Evolutionary conservation across 1,140 invertebrate species (phyloP).

Genomic region (Drosophila erecta): DNA sequence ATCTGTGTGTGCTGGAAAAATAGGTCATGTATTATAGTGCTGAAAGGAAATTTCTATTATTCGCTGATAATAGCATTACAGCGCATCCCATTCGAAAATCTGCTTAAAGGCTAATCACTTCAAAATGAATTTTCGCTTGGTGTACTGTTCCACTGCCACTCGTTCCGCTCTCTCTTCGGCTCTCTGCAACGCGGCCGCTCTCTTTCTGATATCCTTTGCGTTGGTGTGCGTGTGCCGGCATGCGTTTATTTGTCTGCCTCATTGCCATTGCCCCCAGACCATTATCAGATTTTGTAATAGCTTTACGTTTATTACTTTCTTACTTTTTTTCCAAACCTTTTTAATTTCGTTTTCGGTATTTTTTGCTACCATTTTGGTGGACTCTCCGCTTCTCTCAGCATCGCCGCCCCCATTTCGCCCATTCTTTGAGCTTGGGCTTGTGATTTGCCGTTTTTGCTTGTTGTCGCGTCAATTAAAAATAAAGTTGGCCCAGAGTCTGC

Average conservation of each 20-base stretch:
- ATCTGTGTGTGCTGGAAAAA: neutral
- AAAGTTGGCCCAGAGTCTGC: constrained; percentile 23
- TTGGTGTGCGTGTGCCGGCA: constrained; percentile 52
- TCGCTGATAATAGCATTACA: neutral
- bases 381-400: neutral
- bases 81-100: neutral
- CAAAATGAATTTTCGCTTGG: neutral
- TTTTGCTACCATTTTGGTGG: constrained; percentile 34
- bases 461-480: constrained; percentile 56
- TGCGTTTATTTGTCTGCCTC: constrained; percentile 64
- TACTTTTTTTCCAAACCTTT: constrained; percentile 66
- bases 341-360: constrained; percentile 67
- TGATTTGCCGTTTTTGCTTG: constrained; percentile 68
- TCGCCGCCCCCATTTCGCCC: neutral
- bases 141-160: constrained; percentile 59
- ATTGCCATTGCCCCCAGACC: constrained; percentile 73
- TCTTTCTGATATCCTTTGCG: constrained; percentile 25
- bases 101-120: neutral
- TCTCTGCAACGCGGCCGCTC: constrained; percentile 5
- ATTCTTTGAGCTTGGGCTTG: constrained; percentile 37
- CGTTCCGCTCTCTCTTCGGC: constrained; percentile 34
- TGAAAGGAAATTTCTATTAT: neutral
- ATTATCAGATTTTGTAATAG: constrained; percentile 84
- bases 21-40: neutral
- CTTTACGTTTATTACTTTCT: constrained; percentile 84